phyloP scores from a whole-genome alignment of 1,140 invertebrate species.

The Ectropis grisescens region DNA sequence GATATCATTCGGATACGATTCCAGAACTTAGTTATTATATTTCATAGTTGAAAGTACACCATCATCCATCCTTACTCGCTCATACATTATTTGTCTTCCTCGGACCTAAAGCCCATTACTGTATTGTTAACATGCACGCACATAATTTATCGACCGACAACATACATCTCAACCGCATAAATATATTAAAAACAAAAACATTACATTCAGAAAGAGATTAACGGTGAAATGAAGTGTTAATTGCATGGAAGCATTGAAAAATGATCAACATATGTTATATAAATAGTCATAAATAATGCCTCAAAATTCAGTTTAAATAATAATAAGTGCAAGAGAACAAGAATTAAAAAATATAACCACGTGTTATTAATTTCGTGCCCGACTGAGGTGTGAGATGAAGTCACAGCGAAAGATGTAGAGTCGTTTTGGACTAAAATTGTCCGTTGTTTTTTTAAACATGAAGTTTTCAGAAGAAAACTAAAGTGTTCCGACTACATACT shows the following conservation, averaged over 20 bases:
- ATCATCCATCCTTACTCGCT: no score
- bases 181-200: slow-evolving; percentile 13
- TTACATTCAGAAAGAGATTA: slow-evolving; percentile 42
- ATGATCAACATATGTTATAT: slow-evolving; percentile 69
- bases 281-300: slow-evolving; percentile 67
- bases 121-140: slow-evolving; percentile 12
- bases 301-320: slow-evolving; percentile 68
- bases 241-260: slow-evolving; percentile 66
- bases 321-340: slow-evolving; percentile 66
- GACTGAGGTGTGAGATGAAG: slow-evolving; percentile 56
- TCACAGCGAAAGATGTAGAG: slow-evolving; percentile 31
- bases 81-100: slow-evolving; percentile 15
- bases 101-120: slow-evolving; percentile 4
- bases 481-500: no score
- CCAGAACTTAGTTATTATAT: no score
- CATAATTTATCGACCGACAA: slow-evolving; percentile 23
- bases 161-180: slow-evolving; percentile 7
- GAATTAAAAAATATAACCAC: slow-evolving; percentile 50
- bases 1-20: no score
- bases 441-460: no score
- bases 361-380: slow-evolving; percentile 64
- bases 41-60: no score
- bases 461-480: no score
- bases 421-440: slow-evolving; percentile 3
- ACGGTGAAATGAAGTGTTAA: slow-evolving; percentile 66